Percentiles rank a stretch among this genome's conserved stretches.
Evolutionary conservation across 1,140 invertebrate species (phyloP).

Genomic region (Drosophila fuyamai): DNA sequence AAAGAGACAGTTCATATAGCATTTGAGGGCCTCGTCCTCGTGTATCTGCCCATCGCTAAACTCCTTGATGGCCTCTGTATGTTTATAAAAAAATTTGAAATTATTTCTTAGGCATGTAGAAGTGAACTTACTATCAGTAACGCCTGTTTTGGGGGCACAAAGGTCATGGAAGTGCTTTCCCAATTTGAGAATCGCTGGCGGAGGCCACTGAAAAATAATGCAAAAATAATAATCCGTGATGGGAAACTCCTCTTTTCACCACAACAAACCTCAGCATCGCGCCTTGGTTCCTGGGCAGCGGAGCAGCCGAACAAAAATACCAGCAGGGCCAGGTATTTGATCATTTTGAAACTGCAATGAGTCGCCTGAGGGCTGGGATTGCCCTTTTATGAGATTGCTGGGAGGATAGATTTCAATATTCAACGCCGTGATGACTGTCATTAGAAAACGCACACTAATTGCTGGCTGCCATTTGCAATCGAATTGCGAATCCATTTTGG

Average conservation of each 20-base stretch:
- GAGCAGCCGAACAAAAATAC: conserved; percentile 10
- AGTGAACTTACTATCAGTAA: conserved; percentile 42
- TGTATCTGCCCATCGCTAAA: conserved; percentile 75
- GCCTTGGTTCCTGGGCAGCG: conserved; percentile 38
- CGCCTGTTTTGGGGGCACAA: conserved; percentile 59
- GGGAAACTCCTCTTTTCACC: not conserved
- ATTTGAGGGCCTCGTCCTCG: conserved; percentile 72
- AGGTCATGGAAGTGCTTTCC: conserved; percentile 51
- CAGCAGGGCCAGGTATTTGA: conserved; percentile 26
- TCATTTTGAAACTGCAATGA: conserved; percentile 33
- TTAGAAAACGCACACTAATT: conserved; percentile 58
- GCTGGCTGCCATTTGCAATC: conserved; percentile 48
- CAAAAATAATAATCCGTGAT: not conserved
- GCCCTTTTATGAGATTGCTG: conserved; percentile 36
- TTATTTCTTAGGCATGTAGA: not conserved
- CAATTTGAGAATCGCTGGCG: conserved; percentile 36
- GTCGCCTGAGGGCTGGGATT: not conserved
- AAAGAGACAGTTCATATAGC: conserved; percentile 80
- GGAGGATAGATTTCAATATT: conserved; percentile 29
- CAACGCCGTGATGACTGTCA: conserved; percentile 34
- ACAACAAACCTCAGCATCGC: conserved; percentile 44
- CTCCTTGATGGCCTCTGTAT: conserved; percentile 74
- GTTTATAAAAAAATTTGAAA: too few relatives aligned
- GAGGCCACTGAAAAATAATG: conserved; percentile 33
- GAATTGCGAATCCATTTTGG: conserved; percentile 51